These are phyloP conservation scores for Ploceus nigricollis DNA, from an alignment of 2,113 vertebrate species.

Conservation along the genomic window DNA sequence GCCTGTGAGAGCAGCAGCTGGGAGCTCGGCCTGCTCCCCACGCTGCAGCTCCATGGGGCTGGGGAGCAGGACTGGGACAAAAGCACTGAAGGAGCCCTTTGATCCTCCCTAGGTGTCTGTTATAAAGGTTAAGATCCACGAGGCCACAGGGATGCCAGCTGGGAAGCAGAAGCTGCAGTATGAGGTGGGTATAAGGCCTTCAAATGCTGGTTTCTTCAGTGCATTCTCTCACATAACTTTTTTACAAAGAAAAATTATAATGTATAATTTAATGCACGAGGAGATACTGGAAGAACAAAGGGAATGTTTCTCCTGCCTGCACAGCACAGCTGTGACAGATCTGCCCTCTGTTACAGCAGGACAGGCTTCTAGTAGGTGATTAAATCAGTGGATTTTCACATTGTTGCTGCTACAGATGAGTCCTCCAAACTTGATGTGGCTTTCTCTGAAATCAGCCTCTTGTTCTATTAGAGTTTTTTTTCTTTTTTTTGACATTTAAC, in stretches of 20 bases:
- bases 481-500: neutral
- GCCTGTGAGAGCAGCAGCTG: neutral
- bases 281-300: neutral
- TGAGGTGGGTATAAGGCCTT: slow-evolving; percentile 78
- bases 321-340: neutral
- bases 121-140: slow-evolving; percentile 99
- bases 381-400: neutral
- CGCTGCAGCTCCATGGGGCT: rapidly evolving
- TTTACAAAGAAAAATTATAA: neutral
- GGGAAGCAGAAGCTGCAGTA: slow-evolving; percentile 98
- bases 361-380: neutral
- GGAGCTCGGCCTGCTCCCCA: neutral
- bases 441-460: neutral
- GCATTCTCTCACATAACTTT: neutral
- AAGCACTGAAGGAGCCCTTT: neutral
- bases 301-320: neutral
- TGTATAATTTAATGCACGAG: neutral
- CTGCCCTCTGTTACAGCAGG: neutral
- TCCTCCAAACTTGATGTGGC: neutral
- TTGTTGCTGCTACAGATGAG: neutral
- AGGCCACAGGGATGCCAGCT: slow-evolving; percentile 96
- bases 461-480: neutral
- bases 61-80: neutral
- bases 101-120: slow-evolving; percentile 86
- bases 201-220: neutral